Conservation (phyloP, 53 echinoderm and acorn worm genomes). For the Actinopyga echinites region DNA sequence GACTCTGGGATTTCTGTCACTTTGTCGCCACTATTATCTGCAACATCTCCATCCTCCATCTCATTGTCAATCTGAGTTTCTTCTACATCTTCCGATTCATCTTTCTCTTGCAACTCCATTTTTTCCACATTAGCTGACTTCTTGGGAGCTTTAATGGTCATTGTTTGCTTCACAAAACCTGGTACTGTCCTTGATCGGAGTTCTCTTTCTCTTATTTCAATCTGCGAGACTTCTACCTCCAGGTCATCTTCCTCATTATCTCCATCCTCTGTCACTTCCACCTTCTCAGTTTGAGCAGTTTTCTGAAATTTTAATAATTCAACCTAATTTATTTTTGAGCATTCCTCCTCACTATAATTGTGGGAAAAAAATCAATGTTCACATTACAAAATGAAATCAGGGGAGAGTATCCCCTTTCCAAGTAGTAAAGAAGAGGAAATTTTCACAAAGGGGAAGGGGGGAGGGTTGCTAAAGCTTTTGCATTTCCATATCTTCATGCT, state of each 20-base stretch:
- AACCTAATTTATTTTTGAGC: too few relatives aligned
- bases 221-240: not conserved
- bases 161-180: not conserved
- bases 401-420: too few relatives aligned
- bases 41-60: not conserved
- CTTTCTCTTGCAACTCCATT: not conserved
- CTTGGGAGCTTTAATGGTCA: not conserved
- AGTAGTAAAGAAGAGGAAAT: too few relatives aligned
- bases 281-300: not conserved
- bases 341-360: too few relatives aligned
- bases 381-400: too few relatives aligned
- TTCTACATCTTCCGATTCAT: not conserved
- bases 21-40: too few relatives aligned
- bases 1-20: not conserved
- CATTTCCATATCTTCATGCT: too few relatives aligned
- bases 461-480: too few relatives aligned
- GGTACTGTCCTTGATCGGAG: constrained; percentile 1
- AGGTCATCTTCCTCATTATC: not conserved
- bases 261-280: not conserved
- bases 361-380: too few relatives aligned
- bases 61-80: not conserved
- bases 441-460: too few relatives aligned
- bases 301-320: too few relatives aligned
- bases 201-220: not conserved
- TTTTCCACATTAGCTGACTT: not conserved